These are phyloP conservation scores for Tipula unca DNA, from an alignment of 2,888 invertebrate genomes.

Conservation along the genomic window DNA sequence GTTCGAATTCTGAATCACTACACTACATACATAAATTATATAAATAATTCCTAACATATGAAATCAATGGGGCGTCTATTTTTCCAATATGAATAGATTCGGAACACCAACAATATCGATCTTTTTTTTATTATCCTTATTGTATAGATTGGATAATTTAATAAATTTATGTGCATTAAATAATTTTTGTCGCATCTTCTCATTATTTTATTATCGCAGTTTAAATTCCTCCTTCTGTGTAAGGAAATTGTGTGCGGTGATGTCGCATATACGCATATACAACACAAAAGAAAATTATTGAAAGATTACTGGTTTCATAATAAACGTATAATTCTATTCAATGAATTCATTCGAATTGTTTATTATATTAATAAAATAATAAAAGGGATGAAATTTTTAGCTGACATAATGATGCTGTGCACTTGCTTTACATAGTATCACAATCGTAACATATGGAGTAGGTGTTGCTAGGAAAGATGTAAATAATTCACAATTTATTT, in stretches of 20 bases:
- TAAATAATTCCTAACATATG: neutral
- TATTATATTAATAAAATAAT: neutral
- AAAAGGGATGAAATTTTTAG: neutral
- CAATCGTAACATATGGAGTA: constrained; percentile 9
- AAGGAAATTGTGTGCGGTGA: neutral
- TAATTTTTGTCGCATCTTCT: constrained; percentile 1
- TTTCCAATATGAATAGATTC: neutral
- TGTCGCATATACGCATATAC: neutral
- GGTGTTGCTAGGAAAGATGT: constrained; percentile 3
- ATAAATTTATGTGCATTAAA: constrained; percentile 18
- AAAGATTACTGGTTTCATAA: constrained; percentile 16
- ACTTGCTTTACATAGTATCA: neutral
- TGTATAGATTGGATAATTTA: constrained; percentile 10
- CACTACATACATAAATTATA: neutral
- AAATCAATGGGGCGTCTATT: constrained; percentile 2
- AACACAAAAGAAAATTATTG: constrained; percentile 15
- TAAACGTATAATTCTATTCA: neutral
- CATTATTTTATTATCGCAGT: neutral
- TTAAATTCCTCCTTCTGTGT: neutral
- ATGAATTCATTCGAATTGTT: neutral
- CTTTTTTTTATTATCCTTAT: neutral
- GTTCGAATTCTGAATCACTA: neutral
- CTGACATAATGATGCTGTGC: neutral
- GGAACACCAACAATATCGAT: neutral
- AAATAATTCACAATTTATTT: neutral